phyloP scores from a whole-genome alignment of 2,113 vertebrate genomes.

The Seriola quinqueradiata region DNA sequence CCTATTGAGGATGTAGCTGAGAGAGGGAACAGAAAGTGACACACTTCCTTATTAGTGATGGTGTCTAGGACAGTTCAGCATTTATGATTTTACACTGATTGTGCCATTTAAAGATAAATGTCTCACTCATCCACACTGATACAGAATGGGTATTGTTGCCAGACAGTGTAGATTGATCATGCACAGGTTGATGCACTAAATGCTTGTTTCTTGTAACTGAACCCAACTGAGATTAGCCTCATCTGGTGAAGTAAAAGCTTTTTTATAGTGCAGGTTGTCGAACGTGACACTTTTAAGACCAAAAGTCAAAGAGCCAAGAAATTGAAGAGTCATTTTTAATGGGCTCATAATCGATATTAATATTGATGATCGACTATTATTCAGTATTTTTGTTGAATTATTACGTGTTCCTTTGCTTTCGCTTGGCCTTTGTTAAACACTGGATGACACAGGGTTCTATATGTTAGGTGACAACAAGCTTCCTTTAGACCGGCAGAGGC shows the following conservation, averaged over 20 bases:
- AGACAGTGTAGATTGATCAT: background rate
- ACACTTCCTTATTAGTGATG: constrained; percentile 57
- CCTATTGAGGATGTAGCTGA: constrained; percentile 8
- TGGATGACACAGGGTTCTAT: background rate
- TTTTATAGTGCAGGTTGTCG: background rate
- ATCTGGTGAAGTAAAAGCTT: background rate
- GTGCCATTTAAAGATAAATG: constrained; percentile 25
- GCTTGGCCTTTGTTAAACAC: constrained; percentile 5
- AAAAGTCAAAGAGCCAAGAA: background rate
- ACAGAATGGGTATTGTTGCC: background rate
- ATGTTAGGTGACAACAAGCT: constrained; percentile 13
- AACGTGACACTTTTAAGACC: background rate
- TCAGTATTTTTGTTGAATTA: background rate
- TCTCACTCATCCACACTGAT: constrained; percentile 22
- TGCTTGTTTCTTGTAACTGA: background rate
- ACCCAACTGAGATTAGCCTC: background rate
- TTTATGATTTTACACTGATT: constrained; percentile 42
- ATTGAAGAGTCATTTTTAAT: background rate
- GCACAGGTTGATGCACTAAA: background rate
- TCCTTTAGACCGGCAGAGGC: background rate
- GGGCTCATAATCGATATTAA: background rate
- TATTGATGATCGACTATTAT: background rate
- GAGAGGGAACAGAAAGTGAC: constrained; percentile 50
- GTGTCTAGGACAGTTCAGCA: constrained; percentile 37
- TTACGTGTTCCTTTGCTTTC: background rate